A percentile compares a stretch with the other conserved stretches of the same genome.
These are phyloP conservation scores for human DNA, from an alignment of 2,113 vertebrate species.

Conservation along the genomic window DNA sequence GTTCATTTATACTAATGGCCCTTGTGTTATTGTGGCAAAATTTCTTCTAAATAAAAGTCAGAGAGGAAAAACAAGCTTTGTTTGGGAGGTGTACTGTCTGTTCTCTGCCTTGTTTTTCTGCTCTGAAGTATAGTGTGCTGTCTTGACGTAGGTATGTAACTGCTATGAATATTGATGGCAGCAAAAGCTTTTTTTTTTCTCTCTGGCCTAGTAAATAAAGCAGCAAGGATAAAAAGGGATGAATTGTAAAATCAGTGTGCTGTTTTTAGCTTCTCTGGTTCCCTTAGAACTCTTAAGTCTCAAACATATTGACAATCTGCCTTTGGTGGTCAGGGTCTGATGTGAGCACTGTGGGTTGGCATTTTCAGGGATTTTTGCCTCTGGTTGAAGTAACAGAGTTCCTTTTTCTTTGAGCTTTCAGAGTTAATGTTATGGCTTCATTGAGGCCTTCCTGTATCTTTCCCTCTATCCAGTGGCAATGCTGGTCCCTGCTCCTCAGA, in stretches of 20 bases:
- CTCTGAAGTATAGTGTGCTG: constrained; percentile 45
- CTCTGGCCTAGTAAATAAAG: constrained; percentile 73
- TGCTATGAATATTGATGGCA: constrained; percentile 69
- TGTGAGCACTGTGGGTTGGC: not conserved
- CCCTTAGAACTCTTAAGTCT: constrained; percentile 39
- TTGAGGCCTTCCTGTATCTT: not conserved
- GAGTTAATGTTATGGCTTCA: not conserved
- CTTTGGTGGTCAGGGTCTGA: constrained; percentile 18
- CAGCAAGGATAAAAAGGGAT: constrained; percentile 54
- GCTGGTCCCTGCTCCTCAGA: not conserved
- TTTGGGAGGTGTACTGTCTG: constrained; percentile 62
- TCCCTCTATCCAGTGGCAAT: not conserved
- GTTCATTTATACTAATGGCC: constrained; percentile 23
- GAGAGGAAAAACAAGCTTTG: constrained; percentile 37
- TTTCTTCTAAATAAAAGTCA: constrained; percentile 62
- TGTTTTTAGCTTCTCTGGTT: constrained; percentile 63
- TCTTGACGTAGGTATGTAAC: constrained; percentile 57
- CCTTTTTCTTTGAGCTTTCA: not conserved
- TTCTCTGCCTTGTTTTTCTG: constrained; percentile 62
- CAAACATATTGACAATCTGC: not conserved
- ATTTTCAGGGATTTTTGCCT: constrained; percentile 34
- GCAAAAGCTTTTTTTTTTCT: not conserved
- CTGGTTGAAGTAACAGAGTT: not conserved
- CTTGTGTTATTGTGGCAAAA: constrained; percentile 14
- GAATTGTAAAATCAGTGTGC: constrained; percentile 44